A percentile compares a stretch with the other conserved stretches of the same genome.
These are phyloP conservation scores for Knipowitschia caucasica DNA, from an alignment of 2,797 vertebrate genomes.

Conservation along the genomic window DNA sequence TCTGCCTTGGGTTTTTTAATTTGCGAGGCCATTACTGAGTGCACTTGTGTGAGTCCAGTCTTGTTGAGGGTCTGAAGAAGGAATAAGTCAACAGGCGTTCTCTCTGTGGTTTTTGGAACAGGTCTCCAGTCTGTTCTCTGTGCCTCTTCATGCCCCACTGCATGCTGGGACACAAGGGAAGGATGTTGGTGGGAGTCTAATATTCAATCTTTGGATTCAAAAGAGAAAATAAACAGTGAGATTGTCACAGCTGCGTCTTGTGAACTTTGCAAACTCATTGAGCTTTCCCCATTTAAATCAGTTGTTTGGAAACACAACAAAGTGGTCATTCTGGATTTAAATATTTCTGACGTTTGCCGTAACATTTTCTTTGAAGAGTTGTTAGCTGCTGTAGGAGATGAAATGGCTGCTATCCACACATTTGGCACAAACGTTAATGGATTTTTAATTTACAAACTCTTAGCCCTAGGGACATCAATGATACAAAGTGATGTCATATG, in stretches of 20 bases:
- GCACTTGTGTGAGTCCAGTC: conserved; percentile 44
- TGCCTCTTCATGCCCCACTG: conserved; percentile 51
- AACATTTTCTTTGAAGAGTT: background rate
- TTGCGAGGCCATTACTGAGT: conserved; percentile 13
- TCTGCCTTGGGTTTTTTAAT: conserved; percentile 36
- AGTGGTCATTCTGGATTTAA: conserved; percentile 5
- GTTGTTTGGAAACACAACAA: background rate
- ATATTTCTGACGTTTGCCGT: background rate
- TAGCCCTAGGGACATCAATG: no score
- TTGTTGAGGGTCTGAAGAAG: conserved; percentile 48
- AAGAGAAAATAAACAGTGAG: conserved; percentile 13
- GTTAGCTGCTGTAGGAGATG: background rate
- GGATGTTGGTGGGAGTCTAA: conserved; percentile 56
- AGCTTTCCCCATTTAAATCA: background rate
- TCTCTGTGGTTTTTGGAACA: conserved; percentile 68
- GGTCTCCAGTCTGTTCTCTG: conserved; percentile 68
- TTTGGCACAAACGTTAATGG: background rate
- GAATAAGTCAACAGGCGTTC: conserved; percentile 58
- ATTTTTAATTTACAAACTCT: no score
- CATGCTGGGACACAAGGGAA: conserved; percentile 58
- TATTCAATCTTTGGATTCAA: conserved; percentile 22
- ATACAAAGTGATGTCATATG: no score
- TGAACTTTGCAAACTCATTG: background rate
- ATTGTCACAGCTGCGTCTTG: background rate
- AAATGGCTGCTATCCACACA: no score